A percentile compares a stretch with the other conserved stretches of the same genome.
These are phyloP conservation scores for Ichneumoninae sp. DNA, from an alignment of 2,888 invertebrate species.

Conservation along the genomic window DNA sequence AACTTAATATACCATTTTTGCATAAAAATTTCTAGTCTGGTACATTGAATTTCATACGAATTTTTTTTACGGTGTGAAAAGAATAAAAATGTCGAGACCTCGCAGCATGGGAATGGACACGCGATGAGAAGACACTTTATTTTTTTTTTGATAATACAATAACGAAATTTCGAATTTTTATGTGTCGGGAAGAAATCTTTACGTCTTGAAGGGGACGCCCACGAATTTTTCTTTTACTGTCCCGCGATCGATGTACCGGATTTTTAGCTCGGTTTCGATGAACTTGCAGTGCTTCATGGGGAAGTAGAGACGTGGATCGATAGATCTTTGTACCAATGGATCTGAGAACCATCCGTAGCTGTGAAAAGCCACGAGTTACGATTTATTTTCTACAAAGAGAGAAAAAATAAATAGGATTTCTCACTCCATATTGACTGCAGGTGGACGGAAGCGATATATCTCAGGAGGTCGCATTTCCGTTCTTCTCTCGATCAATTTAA, in stretches of 20 bases:
- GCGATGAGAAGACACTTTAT: not conserved
- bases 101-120: not conserved
- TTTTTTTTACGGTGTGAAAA: no score
- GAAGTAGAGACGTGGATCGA: slow-evolving; percentile 77
- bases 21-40: no score
- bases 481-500: slow-evolving; percentile 74
- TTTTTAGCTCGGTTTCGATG: slow-evolving; percentile 74
- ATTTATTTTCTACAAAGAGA: not conserved
- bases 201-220: slow-evolving; percentile 74
- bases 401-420: slow-evolving; percentile 47
- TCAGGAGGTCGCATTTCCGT: slow-evolving; percentile 72
- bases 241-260: slow-evolving; percentile 71
- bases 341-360: slow-evolving; percentile 81
- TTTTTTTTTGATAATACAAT: not conserved
- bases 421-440: slow-evolving; percentile 80
- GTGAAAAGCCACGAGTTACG: slow-evolving; percentile 28
- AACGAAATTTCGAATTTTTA: not conserved
- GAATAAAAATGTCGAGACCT: not conserved
- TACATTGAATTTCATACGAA: no score
- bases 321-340: slow-evolving; percentile 72
- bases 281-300: slow-evolving; percentile 73
- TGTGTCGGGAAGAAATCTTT: not conserved
- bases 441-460: slow-evolving; percentile 76
- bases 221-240: slow-evolving; percentile 72
- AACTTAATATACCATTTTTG: no score